A percentile compares a stretch with the other conserved stretches of the same genome.
Evolutionary conservation across 2,113 vertebrate genomes (phyloP).

Genomic region (Varanus salvator): DNA sequence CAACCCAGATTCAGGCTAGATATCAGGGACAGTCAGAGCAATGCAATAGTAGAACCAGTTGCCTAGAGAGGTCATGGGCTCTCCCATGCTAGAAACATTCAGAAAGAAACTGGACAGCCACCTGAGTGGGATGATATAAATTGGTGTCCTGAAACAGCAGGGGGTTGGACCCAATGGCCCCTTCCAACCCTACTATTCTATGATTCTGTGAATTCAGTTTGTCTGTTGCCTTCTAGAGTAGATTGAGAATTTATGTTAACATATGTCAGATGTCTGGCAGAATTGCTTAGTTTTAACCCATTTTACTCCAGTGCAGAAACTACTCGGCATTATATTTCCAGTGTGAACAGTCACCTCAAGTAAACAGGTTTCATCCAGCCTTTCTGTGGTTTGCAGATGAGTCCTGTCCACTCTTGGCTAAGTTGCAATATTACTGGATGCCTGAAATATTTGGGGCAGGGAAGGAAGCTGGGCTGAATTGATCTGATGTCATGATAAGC

Average conservation of each 20-base stretch:
- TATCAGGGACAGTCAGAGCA: too few relatives aligned
- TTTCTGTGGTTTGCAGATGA: background rate
- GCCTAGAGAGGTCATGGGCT: too few relatives aligned
- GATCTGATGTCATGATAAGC: background rate
- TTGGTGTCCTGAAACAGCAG: too few relatives aligned
- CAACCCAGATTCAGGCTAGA: too few relatives aligned
- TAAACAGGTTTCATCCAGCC: background rate
- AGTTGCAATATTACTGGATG: background rate
- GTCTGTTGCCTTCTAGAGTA: slow-evolving; percentile 69
- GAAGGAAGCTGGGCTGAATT: background rate
- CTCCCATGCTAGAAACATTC: too few relatives aligned
- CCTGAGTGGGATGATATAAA: too few relatives aligned
- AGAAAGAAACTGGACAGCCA: too few relatives aligned
- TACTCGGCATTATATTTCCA: background rate
- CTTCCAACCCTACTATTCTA: too few relatives aligned
- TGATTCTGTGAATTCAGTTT: slow-evolving; percentile 41
- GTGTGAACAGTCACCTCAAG: background rate
- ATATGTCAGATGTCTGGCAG: slow-evolving; percentile 61
- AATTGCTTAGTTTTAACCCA: slow-evolving; percentile 60
- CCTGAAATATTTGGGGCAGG: background rate
- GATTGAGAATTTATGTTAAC: slow-evolving; percentile 71
- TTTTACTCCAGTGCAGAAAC: slow-evolving; percentile 25
- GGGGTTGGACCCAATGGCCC: too few relatives aligned
- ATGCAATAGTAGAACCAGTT: too few relatives aligned
- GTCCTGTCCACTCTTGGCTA: background rate